Evolutionary conservation across 2,888 invertebrate genomes (phyloP).

Genomic region (Pristionchus exspectatus): DNA sequence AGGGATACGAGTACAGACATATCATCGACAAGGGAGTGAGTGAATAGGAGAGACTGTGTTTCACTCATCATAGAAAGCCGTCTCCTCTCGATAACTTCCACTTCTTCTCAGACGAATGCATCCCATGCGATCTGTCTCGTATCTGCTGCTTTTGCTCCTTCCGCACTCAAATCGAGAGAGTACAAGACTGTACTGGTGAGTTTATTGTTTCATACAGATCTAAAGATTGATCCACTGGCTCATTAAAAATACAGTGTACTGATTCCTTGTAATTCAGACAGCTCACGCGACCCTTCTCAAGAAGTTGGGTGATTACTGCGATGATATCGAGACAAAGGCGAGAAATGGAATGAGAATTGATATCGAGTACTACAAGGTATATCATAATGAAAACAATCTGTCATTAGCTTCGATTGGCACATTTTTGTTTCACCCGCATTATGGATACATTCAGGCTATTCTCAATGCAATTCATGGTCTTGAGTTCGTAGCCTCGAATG

Average conservation of each 20-base stretch:
- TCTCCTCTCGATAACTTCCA: background rate
- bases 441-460: background rate
- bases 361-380: background rate
- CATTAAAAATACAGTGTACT: no score
- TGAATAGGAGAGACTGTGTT: background rate
- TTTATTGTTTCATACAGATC: no score
- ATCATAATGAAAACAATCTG: background rate
- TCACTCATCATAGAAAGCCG: background rate
- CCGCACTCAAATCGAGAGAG: background rate
- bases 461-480: background rate
- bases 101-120: background rate
- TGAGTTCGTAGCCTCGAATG: constrained; percentile 1
- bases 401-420: background rate
- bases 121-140: background rate
- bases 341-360: background rate
- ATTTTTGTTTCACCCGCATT: background rate
- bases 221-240: no score
- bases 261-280: background rate
- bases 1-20: background rate
- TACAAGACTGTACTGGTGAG: background rate
- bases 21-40: constrained; percentile 15
- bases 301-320: background rate
- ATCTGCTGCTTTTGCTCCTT: background rate
- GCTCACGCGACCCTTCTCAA: background rate
- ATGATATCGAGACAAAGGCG: background rate